Evolutionary conservation across 1,140 invertebrate genomes (phyloP), one percentile per base, ranked within the genome.

Genomic region (Zaprionus davidi): DNA sequence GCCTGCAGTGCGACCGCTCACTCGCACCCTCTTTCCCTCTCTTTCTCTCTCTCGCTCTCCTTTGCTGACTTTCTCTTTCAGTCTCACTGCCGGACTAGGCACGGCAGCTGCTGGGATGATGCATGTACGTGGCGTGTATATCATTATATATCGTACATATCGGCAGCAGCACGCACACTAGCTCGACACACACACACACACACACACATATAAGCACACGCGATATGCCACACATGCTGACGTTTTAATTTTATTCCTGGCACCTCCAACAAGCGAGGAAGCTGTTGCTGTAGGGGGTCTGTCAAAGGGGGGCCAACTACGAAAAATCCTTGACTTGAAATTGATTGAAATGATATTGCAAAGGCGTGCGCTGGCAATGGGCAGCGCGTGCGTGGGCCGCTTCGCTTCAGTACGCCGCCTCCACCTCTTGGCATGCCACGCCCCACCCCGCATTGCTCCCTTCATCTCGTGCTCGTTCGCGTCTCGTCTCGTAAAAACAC

Each of bases 341-440:
- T 90, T 90, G 85, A 90, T 90, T 90, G 85, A 88, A 88, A 88
- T 88, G 84, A 88, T 88, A 88, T 87, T 81, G 84, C 81, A 82
- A 81, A 72, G 84, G 84, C 84, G 84, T 87, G 81, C 41, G 41
- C 64, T 87, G 71, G 57, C 67, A 72, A 76, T 76, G 79, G 63
- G 49, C 62, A 56, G 51, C 38, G 28, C 66, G 66, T 72, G 78
- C 57, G 75, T 85, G 68, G 70, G 78, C 66, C 56, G 53, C 26
- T 65, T 66, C 34, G 28, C 44, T 49, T 63, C 15, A n/a, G 4
- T 46, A 17, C 36, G 36, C 36, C 36, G 12, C 36, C 41, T 9
- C 41, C 7, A 0, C n/a, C 24, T 26, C 24, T 26, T 26, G 41
- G 0, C 41, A 38, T 15, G 36, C 41, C n/a, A 3, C 22, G 13